These are phyloP conservation scores for Poecilia latipinna DNA, from an alignment of 2,113 vertebrate genomes.

Conservation along the genomic window DNA sequence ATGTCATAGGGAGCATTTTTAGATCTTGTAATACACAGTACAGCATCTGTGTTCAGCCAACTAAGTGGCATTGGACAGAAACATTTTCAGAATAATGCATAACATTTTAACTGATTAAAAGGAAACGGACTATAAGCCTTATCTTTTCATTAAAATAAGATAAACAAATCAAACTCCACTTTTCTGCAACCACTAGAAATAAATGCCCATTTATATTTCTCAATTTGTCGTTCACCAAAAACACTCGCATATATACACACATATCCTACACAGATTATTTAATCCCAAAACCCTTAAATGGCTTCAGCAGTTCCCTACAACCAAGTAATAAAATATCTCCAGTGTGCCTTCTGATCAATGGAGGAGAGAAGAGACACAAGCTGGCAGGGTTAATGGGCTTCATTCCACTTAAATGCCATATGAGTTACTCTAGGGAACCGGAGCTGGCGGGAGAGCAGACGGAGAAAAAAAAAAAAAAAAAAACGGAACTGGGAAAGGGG, in stretches of 20 bases:
- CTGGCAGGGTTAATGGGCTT: constrained; percentile 87
- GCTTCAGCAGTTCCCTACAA: constrained; percentile 60
- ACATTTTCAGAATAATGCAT: not conserved
- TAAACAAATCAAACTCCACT: constrained; percentile 55
- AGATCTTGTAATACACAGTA: too few species aligned
- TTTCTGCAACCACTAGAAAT: constrained; percentile 78
- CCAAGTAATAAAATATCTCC: constrained; percentile 83
- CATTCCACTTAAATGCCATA: constrained; percentile 84
- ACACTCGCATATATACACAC: not conserved
- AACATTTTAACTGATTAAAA: not conserved
- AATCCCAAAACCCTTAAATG: constrained; percentile 54
- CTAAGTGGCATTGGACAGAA: not conserved
- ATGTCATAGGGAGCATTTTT: too few species aligned
- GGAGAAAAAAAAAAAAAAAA: constrained; percentile 1
- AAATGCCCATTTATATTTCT: constrained; percentile 72
- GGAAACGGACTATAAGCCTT: not conserved
- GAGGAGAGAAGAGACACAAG: constrained; percentile 83
- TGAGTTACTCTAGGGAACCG: constrained; percentile 80
- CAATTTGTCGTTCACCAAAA: constrained; percentile 71
- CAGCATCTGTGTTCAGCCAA: not conserved
- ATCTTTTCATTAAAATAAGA: constrained; percentile 12
- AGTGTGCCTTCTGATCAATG: constrained; percentile 91
- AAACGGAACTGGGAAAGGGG: not conserved
- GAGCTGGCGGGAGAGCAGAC: constrained; percentile 39
- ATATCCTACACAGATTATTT: constrained; percentile 8